A percentile compares a stretch with the other conserved stretches of the same genome.
phyloP scores from a whole-genome alignment of 92 coral and sea anemone genomes.

The Palythoa heliodiscus region DNA sequence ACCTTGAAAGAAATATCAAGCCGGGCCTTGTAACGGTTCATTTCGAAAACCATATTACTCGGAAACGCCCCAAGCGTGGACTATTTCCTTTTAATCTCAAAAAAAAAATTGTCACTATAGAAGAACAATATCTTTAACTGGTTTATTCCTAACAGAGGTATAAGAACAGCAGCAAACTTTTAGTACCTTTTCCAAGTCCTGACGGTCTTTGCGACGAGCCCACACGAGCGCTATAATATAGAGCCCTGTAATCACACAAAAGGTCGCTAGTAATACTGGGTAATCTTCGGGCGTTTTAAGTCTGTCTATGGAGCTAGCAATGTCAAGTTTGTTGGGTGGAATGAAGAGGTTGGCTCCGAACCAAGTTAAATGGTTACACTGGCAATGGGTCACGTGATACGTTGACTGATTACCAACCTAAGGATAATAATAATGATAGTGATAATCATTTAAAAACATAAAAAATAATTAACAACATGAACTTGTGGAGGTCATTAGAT shows the following conservation, averaged over 20 bases:
- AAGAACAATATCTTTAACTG: too few species aligned
- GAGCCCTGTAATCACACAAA: conserved; percentile 69
- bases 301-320: conserved; percentile 48
- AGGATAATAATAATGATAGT: background rate
- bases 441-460: background rate
- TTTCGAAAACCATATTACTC: too few species aligned
- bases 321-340: conserved; percentile 83
- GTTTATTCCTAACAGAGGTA: too few species aligned
- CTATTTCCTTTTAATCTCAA: too few species aligned
- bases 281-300: conserved; percentile 60
- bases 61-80: too few species aligned
- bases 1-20: too few species aligned
- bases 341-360: conserved; percentile 93
- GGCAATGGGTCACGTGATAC: conserved; percentile 67
- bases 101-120: too few species aligned
- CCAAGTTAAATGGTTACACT: conserved; percentile 91
- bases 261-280: conserved; percentile 84
- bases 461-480: too few species aligned
- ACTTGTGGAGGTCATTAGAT: too few species aligned
- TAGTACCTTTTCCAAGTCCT: conserved; percentile 66
- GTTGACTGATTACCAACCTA: conserved; percentile 82
- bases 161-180: too few species aligned
- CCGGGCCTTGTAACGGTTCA: too few species aligned
- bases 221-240: conserved; percentile 78
- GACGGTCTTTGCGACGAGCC: conserved; percentile 83